Evolutionary conservation across 2,113 vertebrate genomes (phyloP), one percentile per base, ranked within the genome.

Genomic region (Romanogobio albipinnatus): DNA sequence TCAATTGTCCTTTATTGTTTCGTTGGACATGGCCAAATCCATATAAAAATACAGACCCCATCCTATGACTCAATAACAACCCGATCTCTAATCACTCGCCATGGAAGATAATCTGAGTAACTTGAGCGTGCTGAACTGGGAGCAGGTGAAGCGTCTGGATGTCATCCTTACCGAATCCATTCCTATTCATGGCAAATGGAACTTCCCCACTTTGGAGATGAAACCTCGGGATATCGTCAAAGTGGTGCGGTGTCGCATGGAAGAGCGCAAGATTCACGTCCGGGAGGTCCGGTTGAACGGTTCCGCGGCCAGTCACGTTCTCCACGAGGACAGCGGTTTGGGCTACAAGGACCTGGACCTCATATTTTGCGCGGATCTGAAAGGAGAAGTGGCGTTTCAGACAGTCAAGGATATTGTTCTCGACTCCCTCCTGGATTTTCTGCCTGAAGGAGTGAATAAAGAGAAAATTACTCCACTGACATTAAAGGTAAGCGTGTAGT

Each of bases 281-380:
- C 96, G 97, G 85, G 97, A 98, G 89, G 98, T 99, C 90, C 92
- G 98, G 29, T 93, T 99, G 81, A 99, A 99, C 89, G 98, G 98
- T 83, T 99, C 98, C 19, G 97, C 98, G 3, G 97, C 98, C 90
- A 99, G 98, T 91, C 97, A 99, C 86, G 96, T 99, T 88, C 95
- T 99, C 71, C 98, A 99, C 88, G 97, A 99, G 93, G 97, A 98
- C 93, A 99, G 97, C 92, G 98, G 97, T 15, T 93, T 99, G 85
- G 98, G 98, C 39, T 99, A 98, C 95, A 99, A 99, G 91, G 98
- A 99, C 90, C 94, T 99, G 92, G 98, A 99, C 93, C 93, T 99
- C 87, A 99, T 99, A 93, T 99, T 99, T 95, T 97, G 97, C 87
- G 96, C 97, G 0, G 96, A 99, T 53, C 94, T 99, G 56, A 97